Evolutionary conservation across 2,797 vertebrate genomes (phyloP), one percentile per base, ranked within the genome.

Genomic region (Knipowitschia caucasica): DNA sequence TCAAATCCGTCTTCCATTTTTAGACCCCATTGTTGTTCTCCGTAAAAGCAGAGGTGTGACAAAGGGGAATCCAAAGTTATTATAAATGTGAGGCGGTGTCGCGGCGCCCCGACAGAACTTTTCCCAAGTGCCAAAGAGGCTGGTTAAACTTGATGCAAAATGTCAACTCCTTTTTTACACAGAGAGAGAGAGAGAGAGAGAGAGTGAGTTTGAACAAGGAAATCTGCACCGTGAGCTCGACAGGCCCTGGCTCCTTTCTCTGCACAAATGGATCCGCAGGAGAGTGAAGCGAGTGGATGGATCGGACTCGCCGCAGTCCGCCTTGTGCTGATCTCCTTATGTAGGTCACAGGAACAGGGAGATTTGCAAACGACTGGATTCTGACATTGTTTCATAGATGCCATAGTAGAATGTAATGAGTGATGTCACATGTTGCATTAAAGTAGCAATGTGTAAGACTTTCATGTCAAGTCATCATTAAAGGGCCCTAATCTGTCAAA

Each of bases 321-420:
- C 68, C 72, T 17, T 78, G 76, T 80, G 79, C 50, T 11, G n/a
- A n/a, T n/a, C n/a, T 43, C 78, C 23, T 71, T 82, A 84, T 86
- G 65, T 83, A 59, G 82, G 85, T 86, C 83, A 83, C 60, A 44
- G 38, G 70, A 77, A 81, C 64, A 24, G 50, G 61, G 62, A 70
- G 77, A 67, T 56, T 34, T 56, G 53, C 15, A 12, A 20, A 53
- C 71, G 73, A 64, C 69, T 73, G 78, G 83, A 80, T 57, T 56
- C 69, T 73, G 66, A 80, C 77, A 65, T 71, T 77, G 78, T 74
- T 62, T 50, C 45, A 11, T 73, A n/a, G n/a, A n/a, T n/a, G n/a
- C n/a, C n/a, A n/a, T n/a, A n/a, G n/a, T n/a, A n/a, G n/a, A n/a
- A n/a, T n/a, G n/a, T n/a, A n/a, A n/a, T n/a, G n/a, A n/a, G n/a